These are phyloP conservation scores for Drosophila sechellia DNA, from an alignment of 1,140 invertebrate species.

Conservation along the genomic window DNA sequence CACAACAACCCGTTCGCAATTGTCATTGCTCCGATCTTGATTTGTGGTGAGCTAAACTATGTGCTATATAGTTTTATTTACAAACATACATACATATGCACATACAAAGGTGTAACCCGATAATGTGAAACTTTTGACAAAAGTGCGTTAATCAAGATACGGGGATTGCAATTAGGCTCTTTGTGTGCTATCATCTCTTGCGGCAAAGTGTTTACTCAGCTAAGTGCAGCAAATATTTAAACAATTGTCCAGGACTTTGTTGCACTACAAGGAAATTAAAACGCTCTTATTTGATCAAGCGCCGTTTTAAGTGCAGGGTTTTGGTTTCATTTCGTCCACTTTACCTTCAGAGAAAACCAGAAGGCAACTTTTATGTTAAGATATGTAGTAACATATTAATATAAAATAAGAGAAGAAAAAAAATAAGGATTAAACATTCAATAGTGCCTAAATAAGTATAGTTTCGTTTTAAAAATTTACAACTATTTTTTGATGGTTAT, in stretches of 20 bases:
- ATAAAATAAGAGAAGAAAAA: too few species aligned
- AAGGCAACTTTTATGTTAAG: too few species aligned
- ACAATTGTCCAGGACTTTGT: constrained; percentile 21
- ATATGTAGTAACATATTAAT: too few species aligned
- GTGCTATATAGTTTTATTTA: too few species aligned
- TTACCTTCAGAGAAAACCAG: too few species aligned
- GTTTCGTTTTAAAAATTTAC: too few species aligned
- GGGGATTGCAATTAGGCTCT: constrained; percentile 6
- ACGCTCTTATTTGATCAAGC: not conserved
- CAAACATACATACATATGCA: not conserved
- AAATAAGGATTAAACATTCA: too few species aligned
- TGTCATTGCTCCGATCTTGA: constrained; percentile 37
- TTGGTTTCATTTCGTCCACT: too few species aligned
- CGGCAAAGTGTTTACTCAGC: constrained; percentile 7
- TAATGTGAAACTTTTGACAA: constrained; percentile 3
- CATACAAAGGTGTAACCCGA: constrained; percentile 2
- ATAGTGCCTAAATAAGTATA: too few species aligned
- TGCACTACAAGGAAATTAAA: constrained; percentile 1
- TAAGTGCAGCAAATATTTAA: constrained; percentile 29
- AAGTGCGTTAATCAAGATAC: constrained; percentile 33
- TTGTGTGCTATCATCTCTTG: not conserved
- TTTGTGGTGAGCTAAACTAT: constrained; percentile 48
- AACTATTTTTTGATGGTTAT: too few species aligned
- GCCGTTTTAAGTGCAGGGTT: too few species aligned
- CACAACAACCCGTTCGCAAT: constrained; percentile 3